Base-by-base conservation (phyloP, 2,888 invertebrate genomes). In the Nasonia oneida region DNA sequence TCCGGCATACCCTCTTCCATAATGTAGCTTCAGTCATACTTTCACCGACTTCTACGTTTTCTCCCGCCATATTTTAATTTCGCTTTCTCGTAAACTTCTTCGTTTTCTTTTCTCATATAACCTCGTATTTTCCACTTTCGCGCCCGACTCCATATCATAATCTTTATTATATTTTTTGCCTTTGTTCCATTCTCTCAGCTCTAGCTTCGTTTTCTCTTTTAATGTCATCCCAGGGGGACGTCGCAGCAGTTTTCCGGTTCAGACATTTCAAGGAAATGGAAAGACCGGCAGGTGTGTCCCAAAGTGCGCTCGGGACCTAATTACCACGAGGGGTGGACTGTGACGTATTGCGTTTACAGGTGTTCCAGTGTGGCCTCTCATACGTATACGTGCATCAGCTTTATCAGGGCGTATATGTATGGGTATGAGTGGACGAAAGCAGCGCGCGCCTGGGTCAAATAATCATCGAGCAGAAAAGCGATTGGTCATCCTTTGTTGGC, bases 151-250 rank as follows among this genome's bases (percentile, higher is more conserved):
- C 82, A 81, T 81, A 86, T 81, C 83, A 84, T 87, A 84, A 84
- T 87, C 84, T 84, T 86, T 87, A 86, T 84, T 84, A 86, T 83
- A 85, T 83, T 87, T 83, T 87, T 83, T 84, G 71, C 71, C 87
- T 85, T 83, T 81, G 71, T 83, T 81, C 73, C 81, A 70, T 83
- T 67, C 57, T 81, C 47, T 47, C 29, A 18, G 23, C 6, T 1
- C n/a, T n/a, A n/a, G 50, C 73, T 42, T 74, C 75, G 75, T 33
- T 61, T 74, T 74, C 70, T 79, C 61, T 83, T 78, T 81, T 71
- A 81, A 81, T 75, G 39, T 77, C 61, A 33, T 53, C 81, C 74
- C 81, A 6, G 75, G 79, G 82, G 75, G 37, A 77, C 53, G 67
- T 33, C 61, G 57, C 23, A 50, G 73, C 57, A 77, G 50, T 83